These are phyloP conservation scores for Diabrotica balteata DNA, from an alignment of 2,888 invertebrate species.

Conservation along the genomic window DNA sequence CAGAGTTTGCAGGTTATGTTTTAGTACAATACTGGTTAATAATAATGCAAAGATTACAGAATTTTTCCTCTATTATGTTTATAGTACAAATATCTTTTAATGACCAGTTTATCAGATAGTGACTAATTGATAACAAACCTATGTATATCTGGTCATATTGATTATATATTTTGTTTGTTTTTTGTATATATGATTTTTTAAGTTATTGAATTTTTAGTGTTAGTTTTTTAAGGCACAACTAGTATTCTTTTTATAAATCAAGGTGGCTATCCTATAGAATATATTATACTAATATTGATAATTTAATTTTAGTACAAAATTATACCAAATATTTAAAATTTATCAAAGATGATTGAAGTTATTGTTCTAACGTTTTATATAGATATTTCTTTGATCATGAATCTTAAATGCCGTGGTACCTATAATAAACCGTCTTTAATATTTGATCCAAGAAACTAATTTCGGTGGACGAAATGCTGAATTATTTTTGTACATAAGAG, in stretches of 20 bases:
- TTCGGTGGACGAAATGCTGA: too few relatives aligned
- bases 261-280: slow-evolving; percentile 11
- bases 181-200: slow-evolving; percentile 46
- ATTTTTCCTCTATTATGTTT: too few relatives aligned
- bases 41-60: too few relatives aligned
- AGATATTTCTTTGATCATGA: neutral
- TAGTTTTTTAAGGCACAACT: slow-evolving; percentile 31
- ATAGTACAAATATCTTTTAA: too few relatives aligned
- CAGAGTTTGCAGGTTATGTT: too few relatives aligned
- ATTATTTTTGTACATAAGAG: neutral
- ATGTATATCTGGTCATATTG: slow-evolving; percentile 47
- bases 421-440: too few relatives aligned
- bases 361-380: neutral
- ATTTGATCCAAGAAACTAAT: too few relatives aligned
- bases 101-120: too few relatives aligned
- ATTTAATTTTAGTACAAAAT: slow-evolving; percentile 5
- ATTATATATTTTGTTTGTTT: slow-evolving; percentile 38
- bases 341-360: neutral
- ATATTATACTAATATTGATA: neutral
- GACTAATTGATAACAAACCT: slow-evolving; percentile 17
- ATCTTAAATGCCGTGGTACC: neutral
- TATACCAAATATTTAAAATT: neutral
- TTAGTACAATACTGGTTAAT: too few relatives aligned
- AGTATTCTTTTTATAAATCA: slow-evolving; percentile 11
- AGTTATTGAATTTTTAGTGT: slow-evolving; percentile 42